Evolutionary conservation across 2,113 vertebrate species (phyloP).

Genomic region (Uria lomvia): DNA sequence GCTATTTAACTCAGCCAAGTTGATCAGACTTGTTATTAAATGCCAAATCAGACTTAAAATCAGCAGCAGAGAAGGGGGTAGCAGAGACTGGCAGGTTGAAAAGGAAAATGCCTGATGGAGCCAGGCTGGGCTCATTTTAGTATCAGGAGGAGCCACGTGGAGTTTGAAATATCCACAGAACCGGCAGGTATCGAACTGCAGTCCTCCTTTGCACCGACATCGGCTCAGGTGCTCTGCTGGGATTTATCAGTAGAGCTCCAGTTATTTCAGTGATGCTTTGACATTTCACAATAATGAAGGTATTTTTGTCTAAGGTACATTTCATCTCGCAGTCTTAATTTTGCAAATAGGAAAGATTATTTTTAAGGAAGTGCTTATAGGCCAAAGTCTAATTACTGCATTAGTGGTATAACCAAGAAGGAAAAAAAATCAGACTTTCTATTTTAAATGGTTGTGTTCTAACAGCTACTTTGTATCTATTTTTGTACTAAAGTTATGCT

Average conservation of each 20-base stretch:
- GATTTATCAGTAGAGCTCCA: neutral
- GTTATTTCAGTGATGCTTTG: neutral
- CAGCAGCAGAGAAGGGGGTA: neutral
- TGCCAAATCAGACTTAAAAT: neutral
- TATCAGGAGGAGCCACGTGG: neutral
- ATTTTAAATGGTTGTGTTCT: neutral
- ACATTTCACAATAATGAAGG: neutral
- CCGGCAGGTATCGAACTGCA: neutral
- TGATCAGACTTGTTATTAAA: neutral
- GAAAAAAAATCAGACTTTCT: neutral
- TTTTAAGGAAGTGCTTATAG: neutral
- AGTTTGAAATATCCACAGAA: neutral
- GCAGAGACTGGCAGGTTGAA: neutral
- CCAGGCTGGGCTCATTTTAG: neutral
- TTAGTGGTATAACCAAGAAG: neutral
- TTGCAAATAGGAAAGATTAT: neutral
- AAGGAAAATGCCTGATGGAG: neutral
- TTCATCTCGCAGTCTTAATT: neutral
- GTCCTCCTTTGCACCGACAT: neutral
- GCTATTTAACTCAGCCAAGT: neutral
- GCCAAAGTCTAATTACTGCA: neutral
- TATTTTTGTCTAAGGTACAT: neutral
- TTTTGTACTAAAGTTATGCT: neutral
- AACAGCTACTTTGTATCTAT: neutral
- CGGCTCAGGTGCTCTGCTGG: accelerated